Conservation (phyloP, 2,888 invertebrate genomes). For the Orthosia incerta region DNA sequence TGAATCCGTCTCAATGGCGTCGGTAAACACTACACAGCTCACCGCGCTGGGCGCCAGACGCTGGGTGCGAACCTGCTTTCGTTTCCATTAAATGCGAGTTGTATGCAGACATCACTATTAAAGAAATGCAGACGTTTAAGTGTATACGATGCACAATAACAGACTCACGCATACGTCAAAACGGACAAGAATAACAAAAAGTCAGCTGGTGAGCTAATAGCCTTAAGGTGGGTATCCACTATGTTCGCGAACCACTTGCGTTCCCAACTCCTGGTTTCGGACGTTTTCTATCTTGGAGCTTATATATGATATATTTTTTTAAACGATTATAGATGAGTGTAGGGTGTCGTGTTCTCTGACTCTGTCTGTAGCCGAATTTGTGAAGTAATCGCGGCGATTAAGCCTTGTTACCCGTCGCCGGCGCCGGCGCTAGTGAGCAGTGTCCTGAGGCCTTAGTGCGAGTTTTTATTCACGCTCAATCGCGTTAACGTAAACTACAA, state of each 20-base stretch:
- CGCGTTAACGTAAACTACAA: too few species aligned
- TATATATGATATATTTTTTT: too few species aligned
- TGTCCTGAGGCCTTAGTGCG: too few species aligned
- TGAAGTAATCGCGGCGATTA: constrained; percentile 55
- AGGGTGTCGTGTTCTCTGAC: neutral
- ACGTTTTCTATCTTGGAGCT: too few species aligned
- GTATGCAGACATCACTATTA: neutral
- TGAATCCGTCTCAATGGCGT: constrained; percentile 3
- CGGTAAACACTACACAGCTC: neutral
- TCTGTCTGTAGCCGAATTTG: constrained; percentile 44
- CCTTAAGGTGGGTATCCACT: too few species aligned
- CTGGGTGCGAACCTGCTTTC: constrained; percentile 11
- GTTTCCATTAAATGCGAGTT: constrained; percentile 20
- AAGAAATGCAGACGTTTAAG: neutral
- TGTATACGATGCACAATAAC: too few species aligned
- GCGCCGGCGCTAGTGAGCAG: constrained; percentile 24
- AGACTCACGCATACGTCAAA: too few species aligned
- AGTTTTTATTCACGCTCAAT: too few species aligned
- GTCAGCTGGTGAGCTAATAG: too few species aligned
- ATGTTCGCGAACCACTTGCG: too few species aligned
- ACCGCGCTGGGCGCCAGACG: neutral
- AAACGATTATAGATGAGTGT: neutral
- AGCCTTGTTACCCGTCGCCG: constrained; percentile 11
- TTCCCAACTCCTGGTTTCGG: too few species aligned
- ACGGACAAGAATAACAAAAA: too few species aligned